phyloP scores from a whole-genome alignment of 2,888 invertebrate genomes.

The Plutella xylostella region DNA sequence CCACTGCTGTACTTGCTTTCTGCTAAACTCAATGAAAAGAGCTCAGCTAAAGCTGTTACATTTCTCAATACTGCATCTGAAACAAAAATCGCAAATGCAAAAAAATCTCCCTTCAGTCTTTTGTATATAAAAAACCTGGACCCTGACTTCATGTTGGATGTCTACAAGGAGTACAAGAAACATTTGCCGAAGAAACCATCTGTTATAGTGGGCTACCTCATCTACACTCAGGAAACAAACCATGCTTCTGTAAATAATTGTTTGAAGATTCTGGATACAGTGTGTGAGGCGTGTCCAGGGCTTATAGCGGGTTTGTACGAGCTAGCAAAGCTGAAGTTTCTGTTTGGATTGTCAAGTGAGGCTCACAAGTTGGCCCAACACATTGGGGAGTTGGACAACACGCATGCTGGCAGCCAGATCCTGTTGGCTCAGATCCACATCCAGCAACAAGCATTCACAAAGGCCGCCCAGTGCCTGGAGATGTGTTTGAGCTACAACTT shows the following conservation, averaged over 20 bases:
- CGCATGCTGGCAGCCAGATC: constrained; percentile 86
- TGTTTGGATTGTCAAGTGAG: constrained; percentile 79
- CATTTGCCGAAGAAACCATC: constrained; percentile 76
- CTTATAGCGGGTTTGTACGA: constrained; percentile 75
- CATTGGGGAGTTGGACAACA: constrained; percentile 81
- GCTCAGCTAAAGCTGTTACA: constrained; percentile 64
- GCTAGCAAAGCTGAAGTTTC: constrained; percentile 83
- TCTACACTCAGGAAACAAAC: constrained; percentile 56
- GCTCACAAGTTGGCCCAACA: constrained; percentile 79
- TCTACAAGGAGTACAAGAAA: constrained; percentile 81
- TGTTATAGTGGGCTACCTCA: constrained; percentile 52
- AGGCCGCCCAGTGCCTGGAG: constrained; percentile 89
- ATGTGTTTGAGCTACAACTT: constrained; percentile 93
- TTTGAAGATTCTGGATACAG: constrained; percentile 75
- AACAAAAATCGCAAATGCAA: constrained; percentile 42
- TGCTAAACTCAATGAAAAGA: constrained; percentile 71
- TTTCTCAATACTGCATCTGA: constrained; percentile 74
- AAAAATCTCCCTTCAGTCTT: constrained; percentile 76
- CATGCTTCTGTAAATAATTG: constrained; percentile 64
- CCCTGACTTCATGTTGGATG: constrained; percentile 86
- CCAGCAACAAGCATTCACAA: constrained; percentile 74
- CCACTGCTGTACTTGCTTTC: constrained; percentile 77
- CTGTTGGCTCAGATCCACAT: constrained; percentile 88
- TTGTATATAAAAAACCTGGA: constrained; percentile 81
- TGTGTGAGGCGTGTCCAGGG: constrained; percentile 87